phyloP scores from a whole-genome alignment of 2,797 vertebrate genomes.

The Sebastes vulpes region DNA sequence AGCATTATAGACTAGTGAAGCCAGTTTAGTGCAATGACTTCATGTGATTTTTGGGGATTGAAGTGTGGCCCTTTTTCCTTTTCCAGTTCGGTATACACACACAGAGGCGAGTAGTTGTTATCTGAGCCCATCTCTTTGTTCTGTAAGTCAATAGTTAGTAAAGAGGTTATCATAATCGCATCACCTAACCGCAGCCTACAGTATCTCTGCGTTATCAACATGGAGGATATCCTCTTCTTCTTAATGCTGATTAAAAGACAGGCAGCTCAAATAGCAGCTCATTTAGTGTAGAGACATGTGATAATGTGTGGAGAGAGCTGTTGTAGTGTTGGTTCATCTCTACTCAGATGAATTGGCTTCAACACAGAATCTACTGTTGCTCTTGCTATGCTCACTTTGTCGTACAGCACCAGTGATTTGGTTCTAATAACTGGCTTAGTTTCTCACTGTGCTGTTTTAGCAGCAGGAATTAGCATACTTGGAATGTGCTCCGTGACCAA shows the following conservation, averaged over 20 bases:
- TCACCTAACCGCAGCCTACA: constrained; percentile 34
- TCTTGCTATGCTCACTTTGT: constrained; percentile 10
- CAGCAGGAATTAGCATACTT: constrained; percentile 40
- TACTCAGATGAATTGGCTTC: constrained; percentile 8
- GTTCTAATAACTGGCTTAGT: constrained; percentile 57
- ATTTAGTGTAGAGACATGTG: constrained; percentile 8
- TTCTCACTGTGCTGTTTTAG: constrained; percentile 44
- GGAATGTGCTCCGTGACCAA: constrained; percentile 14
- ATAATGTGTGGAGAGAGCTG: constrained; percentile 7
- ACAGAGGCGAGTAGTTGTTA: constrained; percentile 32
- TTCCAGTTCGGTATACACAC: constrained; percentile 19
- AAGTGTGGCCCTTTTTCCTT: constrained; percentile 20
- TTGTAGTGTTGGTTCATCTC: constrained; percentile 22
- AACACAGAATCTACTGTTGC: not conserved
- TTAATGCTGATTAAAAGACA: constrained; percentile 48
- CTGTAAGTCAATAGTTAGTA: constrained; percentile 52
- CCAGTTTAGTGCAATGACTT: not conserved
- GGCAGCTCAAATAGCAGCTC: constrained; percentile 33
- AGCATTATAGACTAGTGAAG: too few relatives aligned
- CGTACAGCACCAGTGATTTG: constrained; percentile 33
- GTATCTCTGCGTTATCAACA: constrained; percentile 36
- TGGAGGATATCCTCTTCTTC: constrained; percentile 29
- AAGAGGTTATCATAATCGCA: constrained; percentile 47
- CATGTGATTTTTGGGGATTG: not conserved
- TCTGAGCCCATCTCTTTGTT: constrained; percentile 48